phyloP scores from a whole-genome alignment of 2,797 vertebrate species.

The Falco naumanni region DNA sequence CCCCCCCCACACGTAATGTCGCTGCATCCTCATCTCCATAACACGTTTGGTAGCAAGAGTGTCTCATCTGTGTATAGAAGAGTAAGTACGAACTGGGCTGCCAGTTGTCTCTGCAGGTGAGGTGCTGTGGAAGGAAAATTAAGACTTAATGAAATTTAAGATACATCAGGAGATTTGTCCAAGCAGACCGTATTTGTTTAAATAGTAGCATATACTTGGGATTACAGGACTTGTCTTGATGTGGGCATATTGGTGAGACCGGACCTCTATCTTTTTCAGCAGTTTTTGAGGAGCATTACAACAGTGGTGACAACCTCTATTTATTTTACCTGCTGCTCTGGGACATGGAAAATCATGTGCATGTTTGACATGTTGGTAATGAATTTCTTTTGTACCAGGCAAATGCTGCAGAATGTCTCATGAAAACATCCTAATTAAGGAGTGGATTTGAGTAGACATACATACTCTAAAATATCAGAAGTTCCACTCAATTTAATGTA shows the following conservation, averaged over 20 bases:
- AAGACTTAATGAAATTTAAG: not conserved
- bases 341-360: conserved; percentile 12
- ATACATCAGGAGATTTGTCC: not conserved
- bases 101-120: not conserved
- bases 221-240: not conserved
- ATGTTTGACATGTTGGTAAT: conserved; percentile 34
- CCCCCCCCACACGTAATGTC: fast-evolving
- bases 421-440: conserved; percentile 58
- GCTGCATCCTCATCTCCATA: not conserved
- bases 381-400: conserved; percentile 45
- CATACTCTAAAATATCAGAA: conserved; percentile 64
- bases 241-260: not conserved
- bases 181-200: not conserved
- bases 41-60: not conserved
- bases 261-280: not conserved
- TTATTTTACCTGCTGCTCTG: conserved; percentile 50
- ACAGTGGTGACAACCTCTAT: conserved; percentile 13
- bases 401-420: conserved; percentile 16
- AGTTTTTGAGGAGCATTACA: not conserved
- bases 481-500: conserved; percentile 65
- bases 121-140: not conserved
- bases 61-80: not conserved
- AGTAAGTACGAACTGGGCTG: not conserved
- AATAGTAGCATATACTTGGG: not conserved
- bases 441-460: conserved; percentile 43